Conservation (phyloP, 2,888 invertebrate genomes). For the Podotricha telesiphe region DNA sequence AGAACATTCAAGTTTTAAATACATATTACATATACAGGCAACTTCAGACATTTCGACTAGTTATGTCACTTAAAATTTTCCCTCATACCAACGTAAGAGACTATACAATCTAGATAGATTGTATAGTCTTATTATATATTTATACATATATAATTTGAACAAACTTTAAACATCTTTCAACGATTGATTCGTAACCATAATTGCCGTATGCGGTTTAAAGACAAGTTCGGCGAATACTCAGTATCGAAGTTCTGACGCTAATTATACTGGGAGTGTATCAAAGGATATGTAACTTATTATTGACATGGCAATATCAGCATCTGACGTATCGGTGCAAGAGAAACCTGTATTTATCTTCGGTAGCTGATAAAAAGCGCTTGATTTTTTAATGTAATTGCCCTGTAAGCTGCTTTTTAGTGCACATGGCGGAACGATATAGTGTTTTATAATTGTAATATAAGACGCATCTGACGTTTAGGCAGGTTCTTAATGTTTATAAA, state of each 20-base stretch:
- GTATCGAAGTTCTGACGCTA: slow-evolving; percentile 68
- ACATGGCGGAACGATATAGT: slow-evolving; percentile 1
- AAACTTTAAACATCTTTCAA: slow-evolving; percentile 74
- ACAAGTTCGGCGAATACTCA: slow-evolving; percentile 65
- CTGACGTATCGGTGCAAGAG: slow-evolving; percentile 50
- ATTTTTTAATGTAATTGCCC: slow-evolving; percentile 51
- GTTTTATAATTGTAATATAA: neutral
- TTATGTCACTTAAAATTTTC: neutral
- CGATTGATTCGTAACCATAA: slow-evolving; percentile 64
- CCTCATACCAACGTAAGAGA: neutral
- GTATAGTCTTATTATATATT: no score
- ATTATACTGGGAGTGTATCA: slow-evolving; percentile 67
- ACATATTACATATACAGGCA: neutral
- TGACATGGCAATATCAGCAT: slow-evolving; percentile 59
- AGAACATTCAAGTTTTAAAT: no score
- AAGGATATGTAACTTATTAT: slow-evolving; percentile 65
- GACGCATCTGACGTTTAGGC: neutral
- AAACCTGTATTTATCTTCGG: slow-evolving; percentile 50
- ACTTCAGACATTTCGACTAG: neutral
- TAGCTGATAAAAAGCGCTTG: slow-evolving; percentile 47
- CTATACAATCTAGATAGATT: no score
- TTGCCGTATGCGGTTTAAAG: slow-evolving; percentile 69
- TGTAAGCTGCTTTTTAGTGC: slow-evolving; percentile 27
- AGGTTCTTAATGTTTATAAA: neutral
- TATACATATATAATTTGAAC: slow-evolving; percentile 49